phyloP scores from a whole-genome alignment of 1,140 invertebrate species.

The Trypoxylus dichotomus region DNA sequence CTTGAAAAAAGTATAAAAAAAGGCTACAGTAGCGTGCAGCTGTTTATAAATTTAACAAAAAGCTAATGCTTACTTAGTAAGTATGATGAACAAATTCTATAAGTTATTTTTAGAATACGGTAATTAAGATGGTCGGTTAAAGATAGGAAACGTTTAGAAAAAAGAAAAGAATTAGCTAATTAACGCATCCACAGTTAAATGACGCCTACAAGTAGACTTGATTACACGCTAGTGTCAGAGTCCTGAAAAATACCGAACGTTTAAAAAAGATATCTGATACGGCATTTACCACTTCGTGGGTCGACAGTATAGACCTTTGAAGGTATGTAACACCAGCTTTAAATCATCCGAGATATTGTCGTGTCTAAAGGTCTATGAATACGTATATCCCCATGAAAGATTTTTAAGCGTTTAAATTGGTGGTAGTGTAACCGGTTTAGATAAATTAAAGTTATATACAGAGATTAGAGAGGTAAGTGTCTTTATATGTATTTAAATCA shows the following conservation, averaged over 20 bases:
- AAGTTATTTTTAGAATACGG: not conserved
- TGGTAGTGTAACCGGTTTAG: not conserved
- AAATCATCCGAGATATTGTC: not conserved
- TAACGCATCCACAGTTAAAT: not conserved
- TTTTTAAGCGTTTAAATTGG: not conserved
- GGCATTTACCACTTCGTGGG: not conserved
- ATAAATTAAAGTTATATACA: not conserved
- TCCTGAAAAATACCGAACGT: not conserved
- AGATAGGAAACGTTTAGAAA: not conserved
- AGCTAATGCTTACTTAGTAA: not conserved
- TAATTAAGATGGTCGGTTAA: not conserved
- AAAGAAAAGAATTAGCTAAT: constrained; percentile 11
- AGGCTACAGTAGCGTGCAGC: too few species aligned
- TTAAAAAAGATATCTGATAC: not conserved
- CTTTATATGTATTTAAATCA: not conserved
- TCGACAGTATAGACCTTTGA: not conserved
- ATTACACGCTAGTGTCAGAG: not conserved
- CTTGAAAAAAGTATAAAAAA: too few species aligned
- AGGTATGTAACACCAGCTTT: not conserved
- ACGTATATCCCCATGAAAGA: not conserved
- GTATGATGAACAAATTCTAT: not conserved
- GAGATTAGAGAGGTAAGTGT: not conserved
- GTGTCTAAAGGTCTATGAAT: not conserved
- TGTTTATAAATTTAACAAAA: not conserved
- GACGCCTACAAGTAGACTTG: constrained; percentile 1